Conservation (phyloP, 2,888 invertebrate genomes). For the Trissolcus japonicus region DNA sequence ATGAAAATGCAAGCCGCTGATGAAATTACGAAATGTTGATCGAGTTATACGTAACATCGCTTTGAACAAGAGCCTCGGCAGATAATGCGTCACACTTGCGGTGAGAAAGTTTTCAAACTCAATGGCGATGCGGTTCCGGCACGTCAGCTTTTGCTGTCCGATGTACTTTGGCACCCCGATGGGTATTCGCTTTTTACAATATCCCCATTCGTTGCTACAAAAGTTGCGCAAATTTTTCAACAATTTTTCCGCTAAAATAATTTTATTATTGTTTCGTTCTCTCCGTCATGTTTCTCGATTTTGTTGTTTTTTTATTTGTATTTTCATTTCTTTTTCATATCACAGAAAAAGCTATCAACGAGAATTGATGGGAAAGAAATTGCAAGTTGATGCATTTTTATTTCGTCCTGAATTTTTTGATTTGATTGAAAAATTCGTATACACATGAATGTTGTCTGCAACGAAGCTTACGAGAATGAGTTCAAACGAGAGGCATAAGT, state of each 20-base stretch:
- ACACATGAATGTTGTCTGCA: background rate
- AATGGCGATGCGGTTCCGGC: constrained; percentile 25
- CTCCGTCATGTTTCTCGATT: too few relatives aligned
- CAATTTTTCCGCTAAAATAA: background rate
- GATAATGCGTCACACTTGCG: constrained; percentile 51
- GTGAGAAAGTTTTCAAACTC: constrained; percentile 47
- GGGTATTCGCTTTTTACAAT: background rate
- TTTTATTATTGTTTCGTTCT: too few relatives aligned
- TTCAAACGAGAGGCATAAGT: constrained; percentile 15
- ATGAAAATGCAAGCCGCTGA: constrained; percentile 13
- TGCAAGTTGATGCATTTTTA: too few relatives aligned
- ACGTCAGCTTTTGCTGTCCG: constrained; percentile 31
- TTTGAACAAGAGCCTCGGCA: constrained; percentile 25
- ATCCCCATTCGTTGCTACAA: background rate
- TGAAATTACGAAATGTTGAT: constrained; percentile 43
- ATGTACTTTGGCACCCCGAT: constrained; percentile 2
- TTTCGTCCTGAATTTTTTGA: too few relatives aligned
- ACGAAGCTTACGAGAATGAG: background rate
- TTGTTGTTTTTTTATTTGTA: background rate
- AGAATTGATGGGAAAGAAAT: too few relatives aligned
- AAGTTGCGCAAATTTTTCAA: too few relatives aligned
- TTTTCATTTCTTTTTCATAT: too few relatives aligned
- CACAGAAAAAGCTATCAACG: too few relatives aligned
- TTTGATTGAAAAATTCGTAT: background rate
- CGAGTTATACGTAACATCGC: constrained; percentile 29